Evolutionary conservation across 2,797 vertebrate species (phyloP).

Genomic region (Rhincodon typus): DNA sequence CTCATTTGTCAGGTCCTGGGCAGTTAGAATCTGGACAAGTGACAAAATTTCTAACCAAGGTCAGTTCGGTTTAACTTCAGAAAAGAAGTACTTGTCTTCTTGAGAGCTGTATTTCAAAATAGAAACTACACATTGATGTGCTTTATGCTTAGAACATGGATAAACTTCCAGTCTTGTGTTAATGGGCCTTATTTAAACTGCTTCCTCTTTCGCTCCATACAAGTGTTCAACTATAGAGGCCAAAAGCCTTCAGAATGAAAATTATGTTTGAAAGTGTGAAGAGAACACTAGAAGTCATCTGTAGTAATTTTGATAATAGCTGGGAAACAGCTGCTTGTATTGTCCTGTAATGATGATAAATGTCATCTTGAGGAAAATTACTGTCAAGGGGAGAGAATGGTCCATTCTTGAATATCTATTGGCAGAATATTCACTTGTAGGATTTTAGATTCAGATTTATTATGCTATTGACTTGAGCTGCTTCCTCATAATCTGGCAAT

Average conservation of each 20-base stretch:
- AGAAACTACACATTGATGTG: background rate
- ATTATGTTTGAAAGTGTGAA: slow-evolving; percentile 58
- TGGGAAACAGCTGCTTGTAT: slow-evolving; percentile 63
- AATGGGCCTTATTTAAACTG: slow-evolving; percentile 44
- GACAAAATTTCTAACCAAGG: slow-evolving; percentile 64
- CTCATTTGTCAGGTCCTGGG: slow-evolving; percentile 67
- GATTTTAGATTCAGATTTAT: slow-evolving; percentile 19
- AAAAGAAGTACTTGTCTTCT: slow-evolving; percentile 34
- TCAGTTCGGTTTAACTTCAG: slow-evolving; percentile 60
- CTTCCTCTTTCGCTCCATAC: slow-evolving; percentile 49
- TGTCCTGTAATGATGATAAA: slow-evolving; percentile 72
- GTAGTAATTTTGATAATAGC: slow-evolving; percentile 74
- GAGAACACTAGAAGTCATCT: slow-evolving; percentile 71
- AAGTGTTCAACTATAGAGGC: slow-evolving; percentile 50
- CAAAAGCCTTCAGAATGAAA: slow-evolving; percentile 52
- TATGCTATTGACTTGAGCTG: slow-evolving; percentile 18
- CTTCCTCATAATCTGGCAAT: background rate
- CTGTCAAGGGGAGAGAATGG: slow-evolving; percentile 38
- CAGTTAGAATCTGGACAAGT: slow-evolving; percentile 64
- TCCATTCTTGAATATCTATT: slow-evolving; percentile 46
- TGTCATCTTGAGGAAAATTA: slow-evolving; percentile 50
- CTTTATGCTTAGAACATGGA: slow-evolving; percentile 12
- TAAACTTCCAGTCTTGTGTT: background rate
- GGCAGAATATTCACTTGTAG: slow-evolving; percentile 41
- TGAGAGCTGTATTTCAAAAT: slow-evolving; percentile 31